phyloP scores from a whole-genome alignment of 2,888 invertebrate genomes.

The Callyntrura sp. region DNA sequence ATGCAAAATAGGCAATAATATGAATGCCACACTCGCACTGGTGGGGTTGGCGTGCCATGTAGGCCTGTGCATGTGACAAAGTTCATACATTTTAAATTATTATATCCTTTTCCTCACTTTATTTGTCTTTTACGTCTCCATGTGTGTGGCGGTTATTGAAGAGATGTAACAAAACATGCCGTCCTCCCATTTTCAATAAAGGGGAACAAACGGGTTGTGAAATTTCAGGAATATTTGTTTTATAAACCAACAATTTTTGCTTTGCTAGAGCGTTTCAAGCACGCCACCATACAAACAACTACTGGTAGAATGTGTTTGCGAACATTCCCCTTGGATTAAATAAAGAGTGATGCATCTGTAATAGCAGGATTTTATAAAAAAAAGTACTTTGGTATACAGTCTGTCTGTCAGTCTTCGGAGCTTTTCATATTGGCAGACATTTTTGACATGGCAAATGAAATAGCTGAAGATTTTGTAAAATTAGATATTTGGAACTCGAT shows the following conservation, averaged over 20 bases:
- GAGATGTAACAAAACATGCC: conserved; percentile 23
- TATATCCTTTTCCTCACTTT: too few species aligned
- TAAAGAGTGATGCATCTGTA: not conserved
- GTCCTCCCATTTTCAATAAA: not conserved
- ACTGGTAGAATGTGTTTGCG: not conserved
- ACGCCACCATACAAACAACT: not conserved
- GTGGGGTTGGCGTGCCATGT: too few species aligned
- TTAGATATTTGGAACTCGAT: too few species aligned
- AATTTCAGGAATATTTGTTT: conserved; percentile 33
- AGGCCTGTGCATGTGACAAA: too few species aligned
- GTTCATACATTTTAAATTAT: too few species aligned
- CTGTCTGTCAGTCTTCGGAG: not conserved
- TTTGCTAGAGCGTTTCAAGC: not conserved
- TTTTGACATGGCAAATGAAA: too few species aligned
- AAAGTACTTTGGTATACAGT: not conserved
- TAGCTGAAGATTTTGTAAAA: too few species aligned
- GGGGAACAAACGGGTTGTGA: conserved; percentile 37
- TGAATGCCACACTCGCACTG: not conserved
- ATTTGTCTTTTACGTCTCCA: too few species aligned
- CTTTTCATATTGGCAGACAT: too few species aligned
- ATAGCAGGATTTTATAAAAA: not conserved
- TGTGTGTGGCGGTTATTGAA: not conserved
- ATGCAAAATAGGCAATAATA: not conserved
- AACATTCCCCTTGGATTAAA: not conserved
- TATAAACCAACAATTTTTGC: not conserved